phyloP scores from a whole-genome alignment of 2,113 vertebrate species.

The Sitta europaea region DNA sequence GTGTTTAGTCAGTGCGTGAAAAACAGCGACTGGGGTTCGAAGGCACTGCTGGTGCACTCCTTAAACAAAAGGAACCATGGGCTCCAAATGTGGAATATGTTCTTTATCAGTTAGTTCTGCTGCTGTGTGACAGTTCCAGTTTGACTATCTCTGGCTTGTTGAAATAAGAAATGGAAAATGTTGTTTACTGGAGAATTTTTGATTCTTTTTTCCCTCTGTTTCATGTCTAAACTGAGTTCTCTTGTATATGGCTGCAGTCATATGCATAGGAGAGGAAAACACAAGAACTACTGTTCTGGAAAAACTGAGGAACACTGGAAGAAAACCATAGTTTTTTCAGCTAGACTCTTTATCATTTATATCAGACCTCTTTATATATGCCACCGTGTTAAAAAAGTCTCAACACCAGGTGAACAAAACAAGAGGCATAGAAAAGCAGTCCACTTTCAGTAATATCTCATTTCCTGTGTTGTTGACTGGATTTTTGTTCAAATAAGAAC shows the following conservation, averaged over 20 bases:
- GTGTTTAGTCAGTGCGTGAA: not conserved
- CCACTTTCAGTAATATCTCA: not conserved
- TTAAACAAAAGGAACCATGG: not conserved
- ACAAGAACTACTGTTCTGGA: not conserved
- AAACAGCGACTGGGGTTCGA: fast-evolving
- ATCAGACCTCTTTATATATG: not conserved
- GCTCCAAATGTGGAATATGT: not conserved
- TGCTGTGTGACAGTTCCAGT: not conserved
- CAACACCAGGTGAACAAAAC: not conserved
- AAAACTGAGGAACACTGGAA: not conserved
- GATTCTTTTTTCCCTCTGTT: not conserved
- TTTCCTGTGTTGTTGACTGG: slow-evolving; percentile 5
- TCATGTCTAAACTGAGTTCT: not conserved
- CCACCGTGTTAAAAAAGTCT: not conserved
- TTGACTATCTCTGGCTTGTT: not conserved
- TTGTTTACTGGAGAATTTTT: not conserved
- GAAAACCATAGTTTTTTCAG: not conserved
- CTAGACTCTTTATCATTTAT: not conserved
- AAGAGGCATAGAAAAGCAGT: not conserved
- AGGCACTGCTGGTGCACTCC: not conserved
- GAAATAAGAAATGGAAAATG: not conserved
- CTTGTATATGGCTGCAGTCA: not conserved
- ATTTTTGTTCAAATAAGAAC: slow-evolving; percentile 28
- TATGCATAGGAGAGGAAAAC: not conserved
- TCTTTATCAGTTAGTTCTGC: not conserved